Base-by-base conservation (phyloP, 2,888 invertebrate species). In the Sinelater perroti region DNA sequence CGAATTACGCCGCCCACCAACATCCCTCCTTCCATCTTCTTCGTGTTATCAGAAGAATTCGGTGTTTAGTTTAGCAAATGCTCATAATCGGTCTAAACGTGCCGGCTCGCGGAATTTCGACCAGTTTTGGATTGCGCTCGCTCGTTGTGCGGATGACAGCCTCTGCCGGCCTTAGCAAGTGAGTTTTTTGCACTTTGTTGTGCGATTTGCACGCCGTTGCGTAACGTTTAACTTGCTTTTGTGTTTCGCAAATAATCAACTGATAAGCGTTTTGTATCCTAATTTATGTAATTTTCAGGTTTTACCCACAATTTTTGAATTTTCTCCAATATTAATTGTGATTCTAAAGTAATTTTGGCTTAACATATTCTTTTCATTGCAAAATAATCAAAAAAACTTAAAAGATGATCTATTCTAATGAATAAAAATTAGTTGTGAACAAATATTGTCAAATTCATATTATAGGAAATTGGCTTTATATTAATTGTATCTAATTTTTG, bases 11-110 rank as follows among this genome's bases (percentile, higher is more conserved):
- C 18, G 18, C 26, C 38, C 49, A 38, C 11, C 2, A 20, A 18
- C 28, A 28, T 40, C 51, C 51, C 36, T 51, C 24, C 51, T 30
- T 17, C 26, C 16, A 16, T 11, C 36, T 47, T 47, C 14, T 49
- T 49, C 20, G 16, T 35, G 33, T 49, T 49, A 49, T 49, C 21
- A 49, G 4, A 28, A 40, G 40, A 40, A 24, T 40, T 40, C 26
- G 26, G 26, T n/a, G 24, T 40, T 40, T 38, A 38, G 50, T 52
- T 40, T 57, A 28, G 18, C 24, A 46, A 57, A 52, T 26, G 47
- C 17, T 36, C 36, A 38, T 36, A 35, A 55, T 47, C 40, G 47
- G 35, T 26, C 26, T 7, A 31, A 47, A 45, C 45, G 44, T 53
- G 38, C n/a, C n/a, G n/a, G n/a, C n/a, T n/a, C n/a, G n/a, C n/a